Conservation (phyloP, 92 coral and sea anemone genomes). For the Zoanthus sociatus region DNA sequence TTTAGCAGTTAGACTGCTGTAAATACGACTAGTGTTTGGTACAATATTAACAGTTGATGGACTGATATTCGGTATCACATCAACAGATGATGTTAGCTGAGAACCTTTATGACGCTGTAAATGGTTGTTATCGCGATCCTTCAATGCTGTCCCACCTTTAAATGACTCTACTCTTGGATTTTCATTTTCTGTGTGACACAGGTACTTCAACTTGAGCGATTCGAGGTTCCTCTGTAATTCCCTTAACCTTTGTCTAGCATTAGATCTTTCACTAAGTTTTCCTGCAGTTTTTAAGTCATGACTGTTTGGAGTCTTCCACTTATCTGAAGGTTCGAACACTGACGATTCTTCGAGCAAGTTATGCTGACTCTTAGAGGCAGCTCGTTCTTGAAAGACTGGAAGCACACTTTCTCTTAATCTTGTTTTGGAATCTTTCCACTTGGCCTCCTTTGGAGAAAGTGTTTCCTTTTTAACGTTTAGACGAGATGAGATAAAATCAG, state of each 20-base stretch:
- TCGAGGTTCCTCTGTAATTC: slow-evolving; percentile 31
- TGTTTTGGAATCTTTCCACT: neutral
- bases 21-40: neutral
- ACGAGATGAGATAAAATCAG: neutral
- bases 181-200: neutral
- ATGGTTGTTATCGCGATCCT: neutral
- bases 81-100: neutral
- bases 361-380: neutral
- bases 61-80: too few relatives aligned
- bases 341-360: slow-evolving; percentile 25
- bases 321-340: slow-evolving; percentile 21
- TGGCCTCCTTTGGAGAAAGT: neutral
- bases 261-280: neutral
- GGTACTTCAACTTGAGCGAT: slow-evolving; percentile 5
- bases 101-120: neutral
- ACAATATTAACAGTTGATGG: neutral
- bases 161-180: neutral
- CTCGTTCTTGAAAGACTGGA: neutral
- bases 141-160: neutral
- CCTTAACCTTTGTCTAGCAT: slow-evolving; percentile 17
- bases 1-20: neutral
- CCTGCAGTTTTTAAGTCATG: neutral
- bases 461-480: neutral
- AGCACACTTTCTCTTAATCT: neutral
- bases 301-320: slow-evolving; percentile 43